phyloP scores from a whole-genome alignment of 2,113 vertebrate species.

The Chionomys nivalis region DNA sequence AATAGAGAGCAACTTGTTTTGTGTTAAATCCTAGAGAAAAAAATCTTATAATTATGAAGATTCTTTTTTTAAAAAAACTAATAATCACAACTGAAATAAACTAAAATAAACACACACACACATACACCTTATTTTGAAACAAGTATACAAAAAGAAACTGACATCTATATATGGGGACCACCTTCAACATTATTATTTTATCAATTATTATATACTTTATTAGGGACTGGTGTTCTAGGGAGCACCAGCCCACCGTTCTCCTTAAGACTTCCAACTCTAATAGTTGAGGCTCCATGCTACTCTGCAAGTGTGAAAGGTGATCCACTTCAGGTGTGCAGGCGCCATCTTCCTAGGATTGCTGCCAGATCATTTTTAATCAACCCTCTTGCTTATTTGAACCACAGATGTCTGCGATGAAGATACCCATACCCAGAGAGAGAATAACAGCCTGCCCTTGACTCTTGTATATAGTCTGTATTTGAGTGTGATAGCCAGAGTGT shows the following conservation, averaged over 20 bases:
- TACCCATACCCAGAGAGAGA: neutral
- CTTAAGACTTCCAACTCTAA: neutral
- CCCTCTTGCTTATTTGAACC: slow-evolving; percentile 35
- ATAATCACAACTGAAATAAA: slow-evolving; percentile 11
- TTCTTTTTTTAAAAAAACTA: neutral
- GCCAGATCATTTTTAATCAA: neutral
- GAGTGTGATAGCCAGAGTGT: neutral
- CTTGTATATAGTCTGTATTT: neutral
- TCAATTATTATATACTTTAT: neutral
- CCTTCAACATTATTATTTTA: neutral
- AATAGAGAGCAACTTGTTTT: neutral
- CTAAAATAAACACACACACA: neutral
- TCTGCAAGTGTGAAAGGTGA: neutral
- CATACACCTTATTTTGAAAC: neutral
- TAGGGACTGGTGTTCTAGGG: neutral
- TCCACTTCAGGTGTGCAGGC: neutral
- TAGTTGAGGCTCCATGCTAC: neutral
- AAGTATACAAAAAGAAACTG: slow-evolving; percentile 36
- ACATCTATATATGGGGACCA: neutral
- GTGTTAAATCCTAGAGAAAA: slow-evolving; percentile 18
- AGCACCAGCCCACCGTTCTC: neutral
- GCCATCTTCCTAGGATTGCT: neutral
- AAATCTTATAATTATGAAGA: neutral
- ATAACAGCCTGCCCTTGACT: neutral
- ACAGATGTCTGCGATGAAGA: neutral